These are phyloP conservation scores for Pogonophryne albipinna DNA, from an alignment of 2,797 vertebrate genomes.

Conservation along the genomic window DNA sequence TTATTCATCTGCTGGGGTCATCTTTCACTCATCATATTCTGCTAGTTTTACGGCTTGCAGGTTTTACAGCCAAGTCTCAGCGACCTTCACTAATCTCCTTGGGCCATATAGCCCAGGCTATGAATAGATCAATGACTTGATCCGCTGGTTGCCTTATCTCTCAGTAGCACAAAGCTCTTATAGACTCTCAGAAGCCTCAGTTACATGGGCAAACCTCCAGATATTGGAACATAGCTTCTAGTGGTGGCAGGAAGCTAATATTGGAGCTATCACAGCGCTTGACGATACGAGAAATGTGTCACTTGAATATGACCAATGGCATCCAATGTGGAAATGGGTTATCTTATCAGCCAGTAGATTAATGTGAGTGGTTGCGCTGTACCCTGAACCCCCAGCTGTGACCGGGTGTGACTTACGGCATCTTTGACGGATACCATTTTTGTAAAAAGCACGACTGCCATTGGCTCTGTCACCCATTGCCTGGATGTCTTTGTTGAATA, in stretches of 20 bases:
- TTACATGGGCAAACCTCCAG: conserved; percentile 42
- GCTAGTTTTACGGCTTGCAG: conserved; percentile 36
- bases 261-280: conserved; percentile 26
- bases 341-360: conserved; percentile 60
- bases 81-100: conserved; percentile 38
- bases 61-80: conserved; percentile 26
- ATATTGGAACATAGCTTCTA: conserved; percentile 39
- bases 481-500: conserved; percentile 50
- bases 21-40: conserved; percentile 29
- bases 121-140: conserved; percentile 44
- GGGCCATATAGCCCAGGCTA: conserved; percentile 28
- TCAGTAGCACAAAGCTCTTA: conserved; percentile 26
- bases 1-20: conserved; percentile 38
- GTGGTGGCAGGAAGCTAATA: conserved; percentile 46
- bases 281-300: conserved; percentile 38
- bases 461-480: conserved; percentile 31
- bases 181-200: conserved; percentile 20
- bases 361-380: conserved; percentile 26
- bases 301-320: conserved; percentile 45
- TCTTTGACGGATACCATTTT: conserved; percentile 33
- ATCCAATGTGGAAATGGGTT: conserved; percentile 36
- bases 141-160: conserved; percentile 38
- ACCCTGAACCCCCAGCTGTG: conserved; percentile 31
- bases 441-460: conserved; percentile 36
- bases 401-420: conserved; percentile 48